Conservation (phyloP, 2,888 invertebrate genomes). For the Nomada goodeniana region DNA sequence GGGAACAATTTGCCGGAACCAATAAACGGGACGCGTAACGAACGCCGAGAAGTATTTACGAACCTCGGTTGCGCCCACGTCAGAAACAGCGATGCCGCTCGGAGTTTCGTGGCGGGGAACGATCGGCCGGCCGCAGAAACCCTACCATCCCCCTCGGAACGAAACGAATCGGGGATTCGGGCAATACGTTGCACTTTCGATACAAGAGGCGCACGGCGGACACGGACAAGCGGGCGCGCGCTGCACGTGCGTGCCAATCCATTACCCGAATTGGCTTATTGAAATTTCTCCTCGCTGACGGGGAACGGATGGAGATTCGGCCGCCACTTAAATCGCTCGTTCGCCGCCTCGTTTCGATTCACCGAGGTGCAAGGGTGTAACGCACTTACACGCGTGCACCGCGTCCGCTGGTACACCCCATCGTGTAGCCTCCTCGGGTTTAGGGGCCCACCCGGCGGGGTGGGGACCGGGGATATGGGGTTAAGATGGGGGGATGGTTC, state of each 20-base stretch:
- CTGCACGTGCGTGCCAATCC: slow-evolving; percentile 80
- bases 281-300: slow-evolving; percentile 81
- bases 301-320: slow-evolving; percentile 83
- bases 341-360: slow-evolving; percentile 36
- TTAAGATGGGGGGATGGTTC: slow-evolving; percentile 60
- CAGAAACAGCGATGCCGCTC: slow-evolving; percentile 64
- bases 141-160: slow-evolving; percentile 28
- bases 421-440: not conserved
- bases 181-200: slow-evolving; percentile 71
- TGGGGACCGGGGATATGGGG: not conserved
- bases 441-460: not conserved
- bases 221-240: slow-evolving; percentile 42
- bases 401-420: slow-evolving; percentile 5
- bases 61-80: slow-evolving; percentile 56
- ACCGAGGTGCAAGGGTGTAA: slow-evolving; percentile 41
- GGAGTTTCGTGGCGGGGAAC: slow-evolving; percentile 51
- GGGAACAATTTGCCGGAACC: slow-evolving; percentile 56
- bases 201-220: slow-evolving; percentile 40
- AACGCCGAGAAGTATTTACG: slow-evolving; percentile 61
- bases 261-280: slow-evolving; percentile 84
- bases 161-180: slow-evolving; percentile 69
- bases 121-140: not conserved
- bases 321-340: slow-evolving; percentile 73
- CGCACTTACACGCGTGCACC: not conserved
- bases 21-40: slow-evolving; percentile 62